Evolutionary conservation across 2,888 invertebrate genomes (phyloP), one percentile per base, ranked within the genome.

Genomic region (Timema podura): DNA sequence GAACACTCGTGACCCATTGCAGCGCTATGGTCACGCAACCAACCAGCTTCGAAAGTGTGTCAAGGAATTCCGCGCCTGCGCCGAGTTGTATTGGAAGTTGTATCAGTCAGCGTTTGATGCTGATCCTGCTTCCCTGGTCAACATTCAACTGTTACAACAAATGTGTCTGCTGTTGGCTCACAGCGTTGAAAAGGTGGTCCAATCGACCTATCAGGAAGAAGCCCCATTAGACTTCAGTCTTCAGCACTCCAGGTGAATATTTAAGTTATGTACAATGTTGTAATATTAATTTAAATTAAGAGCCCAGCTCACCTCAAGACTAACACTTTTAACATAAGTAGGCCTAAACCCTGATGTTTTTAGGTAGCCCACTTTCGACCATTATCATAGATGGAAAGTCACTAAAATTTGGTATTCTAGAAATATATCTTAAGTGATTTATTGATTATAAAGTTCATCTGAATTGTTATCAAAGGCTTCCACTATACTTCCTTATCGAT

Each of bases 21-120:
- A 91, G 75, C 86, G 90, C 75, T 92, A 89, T 79, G 92, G 93
- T 0, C 89, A 92, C 75, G 89, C 93, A 1, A 91, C 92, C 0
- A 88, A 88, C 78, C 92, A 92, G 84, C 79, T 94, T 75, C 82
- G 91, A 65, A 92, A 92, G 80, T 89, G 90, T 73, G 88, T 89
- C 0, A 88, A 89, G 73, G 89, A 91, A 74, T 87, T 93, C 70
- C 88, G 89, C 74, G 83, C 82, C 2, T 89, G 92, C 74, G 89
- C 90, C 59, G 90, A 91, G 67, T 85, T 88, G 71, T 92, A 91
- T 77, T 89, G 90, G 77, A 88, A 88, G 71, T 82, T 95, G 6
- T 93, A 93, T 80, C 91, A 92, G 79, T 89, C 91, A 0, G 91
- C 92, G 5, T 94, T 95, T 79, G 93, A 94, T 83, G 93, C 93